Conservation (phyloP, 2,113 vertebrate species). For the Felis chaus region DNA sequence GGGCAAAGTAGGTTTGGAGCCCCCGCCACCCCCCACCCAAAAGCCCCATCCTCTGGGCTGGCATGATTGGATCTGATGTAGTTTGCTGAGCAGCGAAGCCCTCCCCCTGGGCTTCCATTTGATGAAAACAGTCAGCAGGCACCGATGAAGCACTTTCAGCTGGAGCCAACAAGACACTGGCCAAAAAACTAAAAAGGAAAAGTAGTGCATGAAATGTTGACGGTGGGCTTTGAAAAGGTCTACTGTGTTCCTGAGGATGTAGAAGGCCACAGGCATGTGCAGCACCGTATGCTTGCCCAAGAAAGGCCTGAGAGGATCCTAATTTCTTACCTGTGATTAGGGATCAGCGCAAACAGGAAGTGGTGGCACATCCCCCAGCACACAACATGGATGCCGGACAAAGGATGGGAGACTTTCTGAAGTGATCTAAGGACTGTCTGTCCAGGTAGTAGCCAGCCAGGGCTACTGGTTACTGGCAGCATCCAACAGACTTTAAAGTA, state of each 20-base stretch:
- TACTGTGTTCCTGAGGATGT: not conserved
- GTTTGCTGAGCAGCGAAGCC: not conserved
- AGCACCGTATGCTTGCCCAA: not conserved
- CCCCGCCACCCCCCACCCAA: too few relatives aligned
- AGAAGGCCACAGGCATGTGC: not conserved
- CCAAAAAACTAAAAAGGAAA: not conserved
- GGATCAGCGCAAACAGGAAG: not conserved
- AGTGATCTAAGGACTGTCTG: not conserved
- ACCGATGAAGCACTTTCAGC: not conserved
- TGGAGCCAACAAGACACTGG: not conserved
- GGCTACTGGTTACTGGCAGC: too few relatives aligned
- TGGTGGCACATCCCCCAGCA: not conserved
- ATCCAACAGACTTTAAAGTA: not conserved
- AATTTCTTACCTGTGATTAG: not conserved
- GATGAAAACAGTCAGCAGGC: not conserved
- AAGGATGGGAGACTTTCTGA: not conserved
- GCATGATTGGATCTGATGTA: too few relatives aligned
- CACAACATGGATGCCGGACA: not conserved
- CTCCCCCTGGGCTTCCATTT: fast-evolving
- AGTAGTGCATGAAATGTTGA: too few relatives aligned
- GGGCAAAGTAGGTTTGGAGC: too few relatives aligned
- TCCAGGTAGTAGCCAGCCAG: not conserved
- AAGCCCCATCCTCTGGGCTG: not conserved
- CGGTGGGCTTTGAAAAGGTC: not conserved
- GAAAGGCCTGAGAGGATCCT: not conserved